Evolutionary conservation across 2,888 invertebrate species (phyloP), one percentile per base, ranked within the genome.

Genomic region (Chrysolina haemoptera): DNA sequence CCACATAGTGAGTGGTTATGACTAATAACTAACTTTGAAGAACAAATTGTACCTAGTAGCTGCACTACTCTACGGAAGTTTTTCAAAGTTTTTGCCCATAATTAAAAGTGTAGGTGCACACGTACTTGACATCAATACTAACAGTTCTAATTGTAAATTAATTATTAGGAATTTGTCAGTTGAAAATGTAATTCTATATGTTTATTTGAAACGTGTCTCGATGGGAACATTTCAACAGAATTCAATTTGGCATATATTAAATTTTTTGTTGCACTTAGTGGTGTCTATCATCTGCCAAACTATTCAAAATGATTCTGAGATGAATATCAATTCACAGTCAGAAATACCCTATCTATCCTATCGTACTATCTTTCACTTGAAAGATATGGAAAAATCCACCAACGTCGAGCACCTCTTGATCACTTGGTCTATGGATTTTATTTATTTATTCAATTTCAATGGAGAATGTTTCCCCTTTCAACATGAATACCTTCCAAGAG

Each of bases 101-200:
- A 59, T 59, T 59, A 59, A 59, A 59, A 14, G 27, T 59, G 59
- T 59, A 59, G 59, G 59, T 59, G 59, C 59, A 59, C 59, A 27
- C 35, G 59, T 59, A n/a, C 59, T 59, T 59, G 59, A 59, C 59
- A 59, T 59, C 59, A 59, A 27, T 59, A 59, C n/a, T n/a, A 35
- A 35, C 35, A 22, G 18, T 12, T 14, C 22, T 59, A 35, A 59
- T 59, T 59, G n/a, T 14, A 27, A 14, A 59, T 59, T 35, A 59
- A 59, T 59, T 53, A 53, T 53, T 2, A 20, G 11, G 53, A 53
- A 53, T 53, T 53, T 53, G 53, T 53, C 53, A 20, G 12, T 18
- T 53, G 2, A 5, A 12, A 53, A 53, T 53, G 20, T 20, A 1
- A 11, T 16, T 20, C 12, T 20, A 53, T 53, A 20, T 18, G 18